phyloP scores from a whole-genome alignment of 2,797 vertebrate genomes.

The Ptychobarbus kaznakovi region DNA sequence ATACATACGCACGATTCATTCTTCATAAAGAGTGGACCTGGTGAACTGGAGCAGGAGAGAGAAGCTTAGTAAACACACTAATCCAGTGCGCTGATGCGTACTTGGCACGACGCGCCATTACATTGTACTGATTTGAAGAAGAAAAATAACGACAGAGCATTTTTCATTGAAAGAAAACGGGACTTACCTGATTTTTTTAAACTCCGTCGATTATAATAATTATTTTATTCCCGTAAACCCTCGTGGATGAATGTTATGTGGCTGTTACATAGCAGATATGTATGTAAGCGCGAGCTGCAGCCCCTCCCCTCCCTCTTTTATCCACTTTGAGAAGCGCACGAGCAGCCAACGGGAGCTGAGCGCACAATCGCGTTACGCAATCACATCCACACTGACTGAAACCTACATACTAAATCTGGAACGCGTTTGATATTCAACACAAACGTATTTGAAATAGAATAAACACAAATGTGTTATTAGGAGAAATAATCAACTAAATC shows the following conservation, averaged over 20 bases:
- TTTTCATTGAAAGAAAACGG: not conserved
- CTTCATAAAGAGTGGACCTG: not conserved
- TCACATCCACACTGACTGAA: slow-evolving; percentile 2
- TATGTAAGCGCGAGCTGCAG: not conserved
- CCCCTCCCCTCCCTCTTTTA: slow-evolving; percentile 20
- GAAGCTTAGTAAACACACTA: slow-evolving; percentile 40
- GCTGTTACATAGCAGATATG: slow-evolving; percentile 20
- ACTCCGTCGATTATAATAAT: not conserved
- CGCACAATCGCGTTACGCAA: slow-evolving; percentile 55
- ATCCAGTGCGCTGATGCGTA: slow-evolving; percentile 25
- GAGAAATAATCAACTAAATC: not conserved
- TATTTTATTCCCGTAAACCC: slow-evolving; percentile 19
- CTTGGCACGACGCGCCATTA: slow-evolving; percentile 33
- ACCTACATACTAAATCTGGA: slow-evolving; percentile 11
- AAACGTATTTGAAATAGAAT: not conserved
- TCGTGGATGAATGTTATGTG: not conserved
- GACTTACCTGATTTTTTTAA: slow-evolving; percentile 35
- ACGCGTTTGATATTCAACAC: not conserved
- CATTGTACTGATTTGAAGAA: slow-evolving; percentile 26
- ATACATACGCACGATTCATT: not conserved
- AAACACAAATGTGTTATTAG: not conserved
- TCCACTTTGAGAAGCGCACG: slow-evolving; percentile 25
- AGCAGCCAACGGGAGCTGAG: slow-evolving; percentile 42
- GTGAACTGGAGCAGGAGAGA: not conserved
- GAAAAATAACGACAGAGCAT: not conserved